phyloP scores from a whole-genome alignment of 53 echinoderm and acorn worm genomes.

The Actinopyga echinites region DNA sequence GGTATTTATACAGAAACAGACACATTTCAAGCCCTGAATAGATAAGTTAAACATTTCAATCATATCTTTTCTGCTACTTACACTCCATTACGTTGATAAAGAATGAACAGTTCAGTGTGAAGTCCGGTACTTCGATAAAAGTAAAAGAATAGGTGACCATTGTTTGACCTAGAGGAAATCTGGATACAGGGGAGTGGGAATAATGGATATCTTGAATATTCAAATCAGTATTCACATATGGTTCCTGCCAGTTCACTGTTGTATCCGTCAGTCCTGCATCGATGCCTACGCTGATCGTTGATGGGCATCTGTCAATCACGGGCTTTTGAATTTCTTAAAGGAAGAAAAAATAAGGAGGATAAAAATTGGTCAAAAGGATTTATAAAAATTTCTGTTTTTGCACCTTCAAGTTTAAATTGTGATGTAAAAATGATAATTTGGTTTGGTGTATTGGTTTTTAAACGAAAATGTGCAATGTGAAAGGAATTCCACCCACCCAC shows the following conservation, averaged over 20 bases:
- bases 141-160: background rate
- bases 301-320: background rate
- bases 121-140: background rate
- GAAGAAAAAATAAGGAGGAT: background rate
- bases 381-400: no score
- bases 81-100: background rate
- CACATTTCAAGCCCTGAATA: no score
- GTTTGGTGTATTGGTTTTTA: no score
- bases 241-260: constrained; percentile 4
- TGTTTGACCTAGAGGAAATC: background rate
- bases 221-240: background rate
- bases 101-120: background rate
- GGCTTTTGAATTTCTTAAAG: background rate
- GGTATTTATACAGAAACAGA: no score
- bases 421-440: no score
- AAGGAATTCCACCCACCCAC: no score
- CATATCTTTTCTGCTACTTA: background rate
- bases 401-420: no score
- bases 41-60: no score
- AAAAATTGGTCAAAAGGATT: no score
- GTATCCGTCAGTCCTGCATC: background rate
- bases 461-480: no score
- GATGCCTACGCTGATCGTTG: background rate
- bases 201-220: background rate
- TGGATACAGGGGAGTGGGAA: background rate